These are phyloP conservation scores for Rhinoderma darwinii DNA, from an alignment of 2,113 vertebrate species.

Conservation along the genomic window DNA sequence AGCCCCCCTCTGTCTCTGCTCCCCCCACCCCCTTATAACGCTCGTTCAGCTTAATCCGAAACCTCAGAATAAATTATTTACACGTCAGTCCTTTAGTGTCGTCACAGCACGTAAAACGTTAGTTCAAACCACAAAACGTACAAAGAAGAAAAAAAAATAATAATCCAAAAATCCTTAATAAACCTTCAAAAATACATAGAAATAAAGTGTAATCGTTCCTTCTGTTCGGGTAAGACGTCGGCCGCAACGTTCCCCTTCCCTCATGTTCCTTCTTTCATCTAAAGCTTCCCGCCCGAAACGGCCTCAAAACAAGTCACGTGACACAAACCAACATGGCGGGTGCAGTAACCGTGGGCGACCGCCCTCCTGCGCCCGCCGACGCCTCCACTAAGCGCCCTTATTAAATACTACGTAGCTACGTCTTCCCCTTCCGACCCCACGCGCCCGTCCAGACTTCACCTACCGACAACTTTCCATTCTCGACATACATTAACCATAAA, in stretches of 20 bases:
- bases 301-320: neutral
- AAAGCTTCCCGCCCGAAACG: neutral
- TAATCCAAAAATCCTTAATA: neutral
- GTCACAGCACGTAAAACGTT: slow-evolving; percentile 61
- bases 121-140: slow-evolving; percentile 44
- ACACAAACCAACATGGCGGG: neutral
- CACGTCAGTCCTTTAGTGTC: slow-evolving; percentile 67
- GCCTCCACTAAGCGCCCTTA: too few relatives aligned
- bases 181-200: slow-evolving; percentile 60
- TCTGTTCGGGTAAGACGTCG: neutral
- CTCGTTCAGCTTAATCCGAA: neutral
- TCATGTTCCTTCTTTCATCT: too few relatives aligned
- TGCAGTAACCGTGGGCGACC: neutral
- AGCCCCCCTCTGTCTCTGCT: slow-evolving; percentile 35
- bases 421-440: too few relatives aligned
- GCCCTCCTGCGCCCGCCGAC: slow-evolving; percentile 36
- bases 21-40: slow-evolving; percentile 51
- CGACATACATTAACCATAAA: slow-evolving; percentile 62
- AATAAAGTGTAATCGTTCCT: neutral
- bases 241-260: neutral
- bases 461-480: slow-evolving; percentile 64
- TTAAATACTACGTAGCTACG: too few relatives aligned
- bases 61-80: slow-evolving; percentile 62
- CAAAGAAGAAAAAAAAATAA: slow-evolving; percentile 9
- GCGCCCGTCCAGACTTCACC: slow-evolving; percentile 57